Evolutionary conservation across 1,140 invertebrate genomes (phyloP), one percentile per base, ranked within the genome.

Genomic region (Hormaphis cornu): DNA sequence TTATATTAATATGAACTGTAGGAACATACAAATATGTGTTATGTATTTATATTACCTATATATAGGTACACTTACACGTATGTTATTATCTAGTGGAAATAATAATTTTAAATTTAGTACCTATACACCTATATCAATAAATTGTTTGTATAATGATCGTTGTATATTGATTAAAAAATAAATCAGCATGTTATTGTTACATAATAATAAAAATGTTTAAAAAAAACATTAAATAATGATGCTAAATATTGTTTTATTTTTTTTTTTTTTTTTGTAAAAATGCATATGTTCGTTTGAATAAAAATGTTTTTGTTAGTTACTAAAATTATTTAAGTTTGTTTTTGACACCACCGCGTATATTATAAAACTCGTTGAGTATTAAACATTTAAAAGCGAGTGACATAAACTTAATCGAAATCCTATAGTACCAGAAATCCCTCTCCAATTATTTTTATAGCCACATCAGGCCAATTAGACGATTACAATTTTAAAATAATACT

Each of bases 111-210:
- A n/a, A 66, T 50, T 66, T 66, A 66, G 61, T 66, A 50, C 44
- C 44, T 48, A 66, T 66, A 66, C 50, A 50, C 44, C 44, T 48
- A 66, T 66, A 66, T 66, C 18, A 66, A 66, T 50, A 20, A 66
- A 66, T 50, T 66, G 35, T 50, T 66, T 66, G 28, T 66, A 66
- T 50, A 46, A 66, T 66, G 24, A 46, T 50, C 44, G 61, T 66
- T 48, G 37, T 61, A 61, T 50, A 66, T 66, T 66, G 42, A 48
- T 48, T 66, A 18, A 50, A 50, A 63, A 66, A 48, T 10, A 66
- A 48, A 66, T 66, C 61, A 48, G 42, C 61, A 66, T 66, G 61
- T 66, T 66, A 48, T 66, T 66, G 61, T 66, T 66, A 66, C 44
- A 66, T 66, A 48, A 66, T 48, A 48, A 63, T 48, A 63, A 63